These are phyloP conservation scores for Syngnathus rostellatus DNA, from an alignment of 2,797 vertebrate genomes.

Conservation along the genomic window DNA sequence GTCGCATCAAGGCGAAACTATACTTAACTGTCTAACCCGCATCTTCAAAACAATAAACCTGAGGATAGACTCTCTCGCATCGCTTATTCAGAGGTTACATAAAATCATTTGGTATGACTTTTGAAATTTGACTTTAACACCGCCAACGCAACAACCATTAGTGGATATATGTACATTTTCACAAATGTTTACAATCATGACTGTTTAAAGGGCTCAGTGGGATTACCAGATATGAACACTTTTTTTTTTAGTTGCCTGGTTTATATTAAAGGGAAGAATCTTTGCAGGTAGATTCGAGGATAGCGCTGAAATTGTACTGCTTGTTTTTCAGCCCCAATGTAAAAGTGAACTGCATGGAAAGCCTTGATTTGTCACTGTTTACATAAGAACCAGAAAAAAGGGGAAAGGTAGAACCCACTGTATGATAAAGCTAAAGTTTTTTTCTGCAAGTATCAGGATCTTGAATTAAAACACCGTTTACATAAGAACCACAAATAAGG, in stretches of 20 bases:
- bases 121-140: background rate
- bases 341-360: background rate
- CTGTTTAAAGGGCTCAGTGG: background rate
- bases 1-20: background rate
- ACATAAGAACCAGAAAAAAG: background rate
- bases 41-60: background rate
- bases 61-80: background rate
- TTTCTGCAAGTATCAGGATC: background rate
- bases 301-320: background rate
- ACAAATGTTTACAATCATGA: background rate
- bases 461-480: background rate
- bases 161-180: background rate
- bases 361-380: background rate
- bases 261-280: slow-evolving; percentile 3
- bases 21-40: background rate
- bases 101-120: background rate
- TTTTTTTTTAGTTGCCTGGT: background rate
- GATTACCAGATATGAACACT: background rate
- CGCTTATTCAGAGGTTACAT: background rate
- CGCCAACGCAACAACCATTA: background rate
- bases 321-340: background rate
- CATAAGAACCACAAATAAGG: background rate
- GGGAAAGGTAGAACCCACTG: background rate
- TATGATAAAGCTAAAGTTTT: background rate
- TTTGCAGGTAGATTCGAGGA: background rate